A percentile compares a stretch with the other conserved stretches of the same genome.
These are phyloP conservation scores for Platysteira castanea DNA, from an alignment of 2,113 vertebrate genomes.

Conservation along the genomic window DNA sequence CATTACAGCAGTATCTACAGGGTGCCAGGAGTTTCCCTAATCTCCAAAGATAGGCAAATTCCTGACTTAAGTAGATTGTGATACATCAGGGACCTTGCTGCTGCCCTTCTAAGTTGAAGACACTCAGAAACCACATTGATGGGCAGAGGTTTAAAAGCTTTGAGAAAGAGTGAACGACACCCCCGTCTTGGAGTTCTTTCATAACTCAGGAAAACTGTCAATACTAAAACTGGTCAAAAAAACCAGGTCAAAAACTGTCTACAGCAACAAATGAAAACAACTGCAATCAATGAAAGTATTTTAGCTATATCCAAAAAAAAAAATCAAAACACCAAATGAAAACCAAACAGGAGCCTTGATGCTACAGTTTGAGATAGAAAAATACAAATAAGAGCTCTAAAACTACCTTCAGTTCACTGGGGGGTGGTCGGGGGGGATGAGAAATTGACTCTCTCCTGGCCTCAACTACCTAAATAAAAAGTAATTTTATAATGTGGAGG, in stretches of 20 bases:
- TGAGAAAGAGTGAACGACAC: not conserved
- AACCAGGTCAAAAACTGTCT: not conserved
- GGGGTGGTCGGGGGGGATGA: no score
- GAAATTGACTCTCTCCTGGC: not conserved
- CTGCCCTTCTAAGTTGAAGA: not conserved
- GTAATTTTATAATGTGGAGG: not conserved
- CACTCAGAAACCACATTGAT: not conserved
- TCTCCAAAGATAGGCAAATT: not conserved
- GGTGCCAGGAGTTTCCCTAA: not conserved
- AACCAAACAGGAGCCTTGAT: not conserved
- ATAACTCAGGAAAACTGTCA: not conserved
- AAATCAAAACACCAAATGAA: not conserved
- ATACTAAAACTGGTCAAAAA: not conserved
- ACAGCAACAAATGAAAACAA: not conserved
- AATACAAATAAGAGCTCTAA: not conserved
- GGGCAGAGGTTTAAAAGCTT: not conserved
- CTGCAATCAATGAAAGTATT: not conserved
- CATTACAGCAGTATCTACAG: not conserved
- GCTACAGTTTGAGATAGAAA: not conserved
- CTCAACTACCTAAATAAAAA: not conserved
- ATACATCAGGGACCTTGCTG: not conserved
- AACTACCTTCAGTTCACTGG: not conserved
- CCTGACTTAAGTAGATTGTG: not conserved
- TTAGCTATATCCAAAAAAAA: not conserved
- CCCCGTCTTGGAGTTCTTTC: not conserved